These are phyloP conservation scores for Hybognathus amarus DNA, from an alignment of 2,797 vertebrate species.

Conservation along the genomic window DNA sequence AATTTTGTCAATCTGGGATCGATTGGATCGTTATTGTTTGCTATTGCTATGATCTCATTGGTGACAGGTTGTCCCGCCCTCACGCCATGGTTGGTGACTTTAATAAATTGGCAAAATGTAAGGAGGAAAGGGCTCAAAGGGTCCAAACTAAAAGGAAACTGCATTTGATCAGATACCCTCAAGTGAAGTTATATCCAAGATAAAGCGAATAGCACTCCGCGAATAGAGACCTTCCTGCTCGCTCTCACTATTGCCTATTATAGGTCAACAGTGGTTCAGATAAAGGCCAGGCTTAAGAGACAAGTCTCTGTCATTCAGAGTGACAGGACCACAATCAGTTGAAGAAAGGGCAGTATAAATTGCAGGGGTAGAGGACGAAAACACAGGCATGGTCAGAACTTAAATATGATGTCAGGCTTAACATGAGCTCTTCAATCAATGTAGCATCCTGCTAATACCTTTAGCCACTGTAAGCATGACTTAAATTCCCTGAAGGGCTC, in stretches of 20 bases:
- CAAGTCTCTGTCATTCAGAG: conserved; percentile 1
- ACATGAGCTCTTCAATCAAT: conserved; percentile 47
- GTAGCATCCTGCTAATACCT: conserved; percentile 30
- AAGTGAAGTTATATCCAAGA: not conserved
- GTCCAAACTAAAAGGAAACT: not conserved
- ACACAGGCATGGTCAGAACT: conserved; percentile 18
- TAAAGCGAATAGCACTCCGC: conserved; percentile 24
- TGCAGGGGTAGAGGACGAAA: conserved; percentile 20
- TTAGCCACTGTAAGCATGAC: conserved; percentile 1
- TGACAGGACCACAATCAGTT: not conserved
- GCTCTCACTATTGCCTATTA: not conserved
- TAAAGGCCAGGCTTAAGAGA: conserved; percentile 40
- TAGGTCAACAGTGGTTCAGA: conserved; percentile 28
- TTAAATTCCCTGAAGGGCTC: conserved; percentile 29
- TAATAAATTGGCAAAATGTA: not conserved
- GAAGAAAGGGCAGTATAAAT: conserved; percentile 34
- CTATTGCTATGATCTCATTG: not conserved
- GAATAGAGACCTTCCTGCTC: conserved; percentile 17
- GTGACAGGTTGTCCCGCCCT: not conserved
- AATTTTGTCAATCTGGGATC: not conserved
- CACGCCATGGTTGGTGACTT: not conserved
- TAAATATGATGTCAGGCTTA: conserved; percentile 31
- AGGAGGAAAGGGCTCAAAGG: not conserved
- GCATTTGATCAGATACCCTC: conserved; percentile 10
- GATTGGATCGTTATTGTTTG: not conserved